Evolutionary conservation across 1,140 invertebrate genomes (phyloP).

Genomic region (Teleopsis dalmanni): DNA sequence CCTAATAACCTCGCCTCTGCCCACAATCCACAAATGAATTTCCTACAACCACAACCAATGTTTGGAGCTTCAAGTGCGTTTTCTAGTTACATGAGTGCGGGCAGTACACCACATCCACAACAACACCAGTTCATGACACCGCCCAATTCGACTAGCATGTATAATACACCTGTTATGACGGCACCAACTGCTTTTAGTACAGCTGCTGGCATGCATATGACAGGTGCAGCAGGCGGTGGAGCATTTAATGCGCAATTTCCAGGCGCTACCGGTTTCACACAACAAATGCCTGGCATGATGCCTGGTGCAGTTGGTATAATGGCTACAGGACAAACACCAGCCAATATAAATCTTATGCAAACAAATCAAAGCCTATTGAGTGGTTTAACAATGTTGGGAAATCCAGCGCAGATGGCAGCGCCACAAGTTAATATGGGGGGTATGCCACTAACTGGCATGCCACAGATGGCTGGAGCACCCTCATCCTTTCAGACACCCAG

Average conservation of each 20-base stretch:
- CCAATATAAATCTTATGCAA: conserved; percentile 31
- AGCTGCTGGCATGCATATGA: conserved; percentile 29
- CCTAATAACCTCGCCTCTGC: conserved; percentile 28
- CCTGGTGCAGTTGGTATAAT: background rate
- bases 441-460: background rate
- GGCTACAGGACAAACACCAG: conserved; percentile 10
- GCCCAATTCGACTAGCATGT: conserved; percentile 41
- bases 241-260: conserved; percentile 23
- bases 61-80: conserved; percentile 10
- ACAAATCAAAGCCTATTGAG: conserved; percentile 35
- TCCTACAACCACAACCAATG: conserved; percentile 14
- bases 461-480: background rate
- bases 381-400: conserved; percentile 26
- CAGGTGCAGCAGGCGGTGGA: background rate
- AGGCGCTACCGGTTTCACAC: conserved; percentile 18
- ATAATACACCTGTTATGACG: conserved; percentile 41
- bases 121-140: conserved; percentile 41
- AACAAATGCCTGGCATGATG: conserved; percentile 2
- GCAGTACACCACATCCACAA: conserved; percentile 22
- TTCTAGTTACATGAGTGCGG: conserved; percentile 30
- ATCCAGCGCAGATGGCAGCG: conserved; percentile 1
- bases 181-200: conserved; percentile 37
- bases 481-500: background rate
- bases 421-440: background rate
- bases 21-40: conserved; percentile 35